Percentiles rank a stretch among this genome's conserved stretches.
Conservation (phyloP, 2,113 vertebrate genomes). For the Melanerpes aurifrons region DNA sequence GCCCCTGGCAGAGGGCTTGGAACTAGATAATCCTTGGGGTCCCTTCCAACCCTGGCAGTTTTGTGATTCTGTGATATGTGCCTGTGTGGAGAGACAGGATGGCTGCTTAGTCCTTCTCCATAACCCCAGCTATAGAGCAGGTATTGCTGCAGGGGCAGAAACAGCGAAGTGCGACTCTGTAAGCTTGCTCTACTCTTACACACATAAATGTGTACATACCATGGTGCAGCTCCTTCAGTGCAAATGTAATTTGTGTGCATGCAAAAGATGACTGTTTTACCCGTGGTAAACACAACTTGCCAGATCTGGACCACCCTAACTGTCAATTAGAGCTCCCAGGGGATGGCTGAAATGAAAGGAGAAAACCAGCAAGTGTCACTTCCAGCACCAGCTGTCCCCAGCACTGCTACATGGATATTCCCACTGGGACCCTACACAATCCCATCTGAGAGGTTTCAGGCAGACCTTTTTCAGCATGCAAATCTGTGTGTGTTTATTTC, state of each 20-base stretch:
- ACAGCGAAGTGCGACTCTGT: rapidly evolving
- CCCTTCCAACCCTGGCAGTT: no score
- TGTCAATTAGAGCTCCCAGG: background rate
- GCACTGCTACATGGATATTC: background rate
- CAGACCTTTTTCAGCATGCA: background rate
- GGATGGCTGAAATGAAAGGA: background rate
- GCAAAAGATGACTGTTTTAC: background rate
- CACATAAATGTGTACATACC: rapidly evolving
- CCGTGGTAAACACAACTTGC: background rate
- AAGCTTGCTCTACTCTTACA: background rate
- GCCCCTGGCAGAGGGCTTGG: no score
- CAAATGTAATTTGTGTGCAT: rapidly evolving
- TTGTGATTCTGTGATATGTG: no score
- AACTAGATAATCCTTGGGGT: no score
- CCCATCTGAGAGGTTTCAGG: background rate
- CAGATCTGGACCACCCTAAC: background rate
- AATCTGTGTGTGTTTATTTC: background rate
- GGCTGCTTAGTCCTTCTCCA: background rate
- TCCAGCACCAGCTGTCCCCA: background rate
- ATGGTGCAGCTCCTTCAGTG: background rate
- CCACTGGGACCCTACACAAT: rapidly evolving
- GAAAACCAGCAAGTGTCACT: background rate
- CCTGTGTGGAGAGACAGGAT: background rate
- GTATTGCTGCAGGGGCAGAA: background rate
- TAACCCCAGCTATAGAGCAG: rapidly evolving